Conservation (phyloP, 2,888 invertebrate genomes). For the Epinotia nisella region DNA sequence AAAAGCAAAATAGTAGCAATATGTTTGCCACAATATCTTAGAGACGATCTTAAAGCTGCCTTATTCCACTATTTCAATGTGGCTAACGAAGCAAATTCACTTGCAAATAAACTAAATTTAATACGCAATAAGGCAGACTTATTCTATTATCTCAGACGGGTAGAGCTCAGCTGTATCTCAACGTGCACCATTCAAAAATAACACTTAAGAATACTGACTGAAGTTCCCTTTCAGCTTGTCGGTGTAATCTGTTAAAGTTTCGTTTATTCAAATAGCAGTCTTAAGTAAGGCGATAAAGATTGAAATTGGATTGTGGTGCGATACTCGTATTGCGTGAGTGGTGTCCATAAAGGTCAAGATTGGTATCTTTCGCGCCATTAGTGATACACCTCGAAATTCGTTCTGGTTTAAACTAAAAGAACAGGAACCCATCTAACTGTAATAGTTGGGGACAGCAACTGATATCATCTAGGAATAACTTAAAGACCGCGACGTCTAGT, state of each 20-base stretch:
- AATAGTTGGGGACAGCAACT: not conserved
- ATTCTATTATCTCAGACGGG: slow-evolving; percentile 25
- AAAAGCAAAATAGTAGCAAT: no score
- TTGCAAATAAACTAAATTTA: slow-evolving; percentile 13
- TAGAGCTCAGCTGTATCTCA: not conserved
- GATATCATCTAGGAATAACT: not conserved
- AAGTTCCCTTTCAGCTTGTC: slow-evolving; percentile 17
- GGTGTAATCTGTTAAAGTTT: not conserved
- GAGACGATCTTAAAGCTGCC: no score
- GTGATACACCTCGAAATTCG: slow-evolving; percentile 35
- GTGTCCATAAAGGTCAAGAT: slow-evolving; percentile 34
- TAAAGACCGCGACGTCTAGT: not conserved
- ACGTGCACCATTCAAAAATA: not conserved
- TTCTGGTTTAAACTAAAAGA: slow-evolving; percentile 25
- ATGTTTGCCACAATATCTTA: no score
- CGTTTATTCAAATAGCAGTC: slow-evolving; percentile 9
- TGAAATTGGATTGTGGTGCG: not conserved
- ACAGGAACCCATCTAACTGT: slow-evolving; percentile 7
- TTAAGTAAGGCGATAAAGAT: slow-evolving; percentile 9
- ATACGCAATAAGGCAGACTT: slow-evolving; percentile 27
- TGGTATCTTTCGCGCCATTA: slow-evolving; percentile 43
- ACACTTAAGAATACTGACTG: not conserved
- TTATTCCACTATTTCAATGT: not conserved
- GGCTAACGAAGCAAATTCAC: slow-evolving; percentile 7
- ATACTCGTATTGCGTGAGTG: slow-evolving; percentile 38